These are phyloP conservation scores for Heterocephalus glaber DNA, from an alignment of 2,113 vertebrate species.

Conservation along the genomic window DNA sequence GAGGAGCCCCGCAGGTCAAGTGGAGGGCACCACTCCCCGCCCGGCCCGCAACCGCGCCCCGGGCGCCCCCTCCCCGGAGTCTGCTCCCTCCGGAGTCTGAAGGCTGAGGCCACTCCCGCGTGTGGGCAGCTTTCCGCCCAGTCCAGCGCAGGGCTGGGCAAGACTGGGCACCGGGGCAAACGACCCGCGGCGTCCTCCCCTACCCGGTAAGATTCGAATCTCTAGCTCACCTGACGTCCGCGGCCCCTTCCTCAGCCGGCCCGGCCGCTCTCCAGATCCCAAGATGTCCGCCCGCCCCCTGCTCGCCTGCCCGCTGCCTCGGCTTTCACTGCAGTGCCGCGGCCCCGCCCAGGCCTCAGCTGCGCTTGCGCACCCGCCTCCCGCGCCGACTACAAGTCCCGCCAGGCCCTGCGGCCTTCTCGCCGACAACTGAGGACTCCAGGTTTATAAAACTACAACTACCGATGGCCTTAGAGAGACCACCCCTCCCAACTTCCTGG, in stretches of 20 bases:
- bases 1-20: slow-evolving; percentile 24
- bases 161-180: not conserved
- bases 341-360: slow-evolving; percentile 66
- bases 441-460: slow-evolving; percentile 68
- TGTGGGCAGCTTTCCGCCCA: slow-evolving; percentile 41
- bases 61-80: slow-evolving; percentile 75
- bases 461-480: slow-evolving; percentile 32
- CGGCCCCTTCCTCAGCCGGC: slow-evolving; percentile 31
- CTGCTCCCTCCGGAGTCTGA: slow-evolving; percentile 50
- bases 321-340: slow-evolving; percentile 80
- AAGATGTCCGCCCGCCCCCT: slow-evolving; percentile 82
- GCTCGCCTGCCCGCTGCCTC: slow-evolving; percentile 66
- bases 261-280: slow-evolving; percentile 66
- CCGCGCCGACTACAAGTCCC: slow-evolving; percentile 66
- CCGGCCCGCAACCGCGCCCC: slow-evolving; percentile 64
- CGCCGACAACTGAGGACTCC: not conserved
- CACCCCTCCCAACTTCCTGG: not conserved
- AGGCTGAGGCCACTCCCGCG: slow-evolving; percentile 61
- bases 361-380: slow-evolving; percentile 63
- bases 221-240: slow-evolving; percentile 73
- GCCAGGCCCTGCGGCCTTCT: not conserved
- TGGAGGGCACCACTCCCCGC: slow-evolving; percentile 67
- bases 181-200: not conserved
- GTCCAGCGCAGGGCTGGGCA: not conserved
- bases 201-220: not conserved